Conservation (phyloP, 2,113 vertebrate species). For the Percina caprodes region DNA sequence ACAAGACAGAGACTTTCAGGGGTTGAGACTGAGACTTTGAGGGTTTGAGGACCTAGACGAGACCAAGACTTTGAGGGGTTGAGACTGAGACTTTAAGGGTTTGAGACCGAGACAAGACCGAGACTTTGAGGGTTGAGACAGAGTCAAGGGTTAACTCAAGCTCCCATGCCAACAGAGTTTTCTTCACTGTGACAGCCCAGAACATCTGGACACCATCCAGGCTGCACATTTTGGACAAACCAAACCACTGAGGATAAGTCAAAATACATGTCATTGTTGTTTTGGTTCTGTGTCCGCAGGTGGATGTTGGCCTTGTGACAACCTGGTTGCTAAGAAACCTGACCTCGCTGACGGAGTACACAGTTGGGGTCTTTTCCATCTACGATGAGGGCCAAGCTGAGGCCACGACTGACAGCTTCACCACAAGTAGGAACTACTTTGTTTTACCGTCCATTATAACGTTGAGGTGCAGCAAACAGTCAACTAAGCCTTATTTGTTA, state of each 20-base stretch:
- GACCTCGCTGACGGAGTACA: slow-evolving; percentile 91
- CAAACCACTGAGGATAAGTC: neutral
- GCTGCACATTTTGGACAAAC: neutral
- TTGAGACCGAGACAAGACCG: no score
- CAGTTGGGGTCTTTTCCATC: slow-evolving; percentile 89
- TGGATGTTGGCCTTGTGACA: slow-evolving; percentile 89
- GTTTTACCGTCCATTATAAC: no score
- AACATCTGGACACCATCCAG: neutral
- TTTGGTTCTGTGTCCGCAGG: slow-evolving; percentile 73
- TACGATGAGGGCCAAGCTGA: slow-evolving; percentile 93
- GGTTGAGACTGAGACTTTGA: no score
- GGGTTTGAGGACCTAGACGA: no score
- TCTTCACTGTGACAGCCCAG: neutral
- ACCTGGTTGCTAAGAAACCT: slow-evolving; percentile 87
- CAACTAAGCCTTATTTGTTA: no score
- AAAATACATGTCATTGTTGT: neutral
- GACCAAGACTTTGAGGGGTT: no score
- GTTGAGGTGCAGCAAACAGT: no score
- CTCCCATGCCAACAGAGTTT: no score
- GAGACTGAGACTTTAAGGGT: no score
- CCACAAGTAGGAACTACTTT: slow-evolving; percentile 84
- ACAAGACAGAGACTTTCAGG: no score
- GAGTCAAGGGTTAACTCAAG: no score
- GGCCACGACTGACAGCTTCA: slow-evolving; percentile 90
- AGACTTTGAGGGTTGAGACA: no score